Percentiles rank a stretch among this genome's conserved stretches.
Conservation (phyloP, 2,797 vertebrate species). For the Trematomus bernacchii region DNA sequence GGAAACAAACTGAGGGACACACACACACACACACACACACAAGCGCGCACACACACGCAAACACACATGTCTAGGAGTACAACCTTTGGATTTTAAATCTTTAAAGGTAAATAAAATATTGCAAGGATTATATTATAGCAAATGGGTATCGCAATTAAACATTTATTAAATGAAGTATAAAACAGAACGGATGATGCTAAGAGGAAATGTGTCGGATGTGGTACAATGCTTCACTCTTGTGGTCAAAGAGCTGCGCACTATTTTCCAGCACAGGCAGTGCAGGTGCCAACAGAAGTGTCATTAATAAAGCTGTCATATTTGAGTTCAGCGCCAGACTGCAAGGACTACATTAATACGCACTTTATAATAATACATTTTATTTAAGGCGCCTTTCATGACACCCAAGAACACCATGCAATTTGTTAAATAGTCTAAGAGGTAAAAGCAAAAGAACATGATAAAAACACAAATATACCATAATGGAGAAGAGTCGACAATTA, state of each 20-base stretch:
- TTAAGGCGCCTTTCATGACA: too few relatives aligned
- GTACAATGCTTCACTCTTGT: constrained; percentile 28
- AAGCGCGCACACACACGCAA: too few relatives aligned
- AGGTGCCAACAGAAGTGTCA: not conserved
- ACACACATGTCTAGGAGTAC: not conserved
- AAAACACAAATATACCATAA: too few relatives aligned
- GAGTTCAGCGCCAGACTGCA: not conserved
- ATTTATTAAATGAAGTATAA: constrained; percentile 10
- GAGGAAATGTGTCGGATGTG: constrained; percentile 1
- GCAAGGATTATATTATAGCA: not conserved
- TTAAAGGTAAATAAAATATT: too few relatives aligned
- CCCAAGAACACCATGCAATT: too few relatives aligned
- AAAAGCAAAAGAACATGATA: too few relatives aligned
- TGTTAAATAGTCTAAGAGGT: too few relatives aligned
- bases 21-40: too few relatives aligned
- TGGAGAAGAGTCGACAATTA: too few relatives aligned
- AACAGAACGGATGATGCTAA: not conserved
- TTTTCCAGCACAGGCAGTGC: constrained; percentile 14
- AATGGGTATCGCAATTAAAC: not conserved
- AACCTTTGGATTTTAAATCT: not conserved
- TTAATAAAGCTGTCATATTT: not conserved
- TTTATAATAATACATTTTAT: not conserved
- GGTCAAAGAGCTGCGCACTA: constrained; percentile 36
- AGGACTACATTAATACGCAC: constrained; percentile 7
- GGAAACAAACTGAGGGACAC: constrained; percentile 72